These are phyloP conservation scores for Julus scanicus DNA, from an alignment of 2,888 invertebrate species.

Conservation along the genomic window DNA sequence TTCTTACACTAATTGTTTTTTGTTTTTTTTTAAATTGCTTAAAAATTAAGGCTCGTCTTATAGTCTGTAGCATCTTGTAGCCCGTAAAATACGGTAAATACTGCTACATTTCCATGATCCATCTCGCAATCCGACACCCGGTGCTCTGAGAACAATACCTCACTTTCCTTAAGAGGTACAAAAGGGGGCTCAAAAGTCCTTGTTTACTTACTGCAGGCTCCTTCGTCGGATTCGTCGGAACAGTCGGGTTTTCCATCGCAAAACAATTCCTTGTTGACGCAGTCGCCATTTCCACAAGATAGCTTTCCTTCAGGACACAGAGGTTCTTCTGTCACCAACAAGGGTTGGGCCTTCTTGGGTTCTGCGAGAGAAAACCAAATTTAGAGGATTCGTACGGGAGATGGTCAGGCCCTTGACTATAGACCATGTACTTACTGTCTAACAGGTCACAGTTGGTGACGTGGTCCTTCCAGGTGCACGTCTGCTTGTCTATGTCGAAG, in stretches of 20 bases:
- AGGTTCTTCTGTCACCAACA: constrained; percentile 89
- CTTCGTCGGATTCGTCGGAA: constrained; percentile 74
- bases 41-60: no score
- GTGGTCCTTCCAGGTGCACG: constrained; percentile 92
- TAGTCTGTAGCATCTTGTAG: no score
- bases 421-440: constrained; percentile 75
- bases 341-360: constrained; percentile 81
- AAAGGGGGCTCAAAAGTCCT: no score
- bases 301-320: constrained; percentile 72
- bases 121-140: no score
- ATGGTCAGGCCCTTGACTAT: neutral
- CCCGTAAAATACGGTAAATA: no score
- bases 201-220: constrained; percentile 81
- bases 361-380: constrained; percentile 28
- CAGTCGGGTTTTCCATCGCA: constrained; percentile 62
- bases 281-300: constrained; percentile 62
- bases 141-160: no score
- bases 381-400: neutral
- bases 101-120: no score
- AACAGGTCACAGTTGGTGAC: constrained; percentile 93
- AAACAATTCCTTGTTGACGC: constrained; percentile 62
- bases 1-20: no score
- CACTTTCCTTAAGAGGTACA: no score
- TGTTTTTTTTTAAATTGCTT: no score
- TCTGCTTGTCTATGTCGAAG: constrained; percentile 95